A percentile compares a stretch with the other conserved stretches of the same genome.
Conservation (phyloP, 2,888 invertebrate species). For the Diarsia dahlii region DNA sequence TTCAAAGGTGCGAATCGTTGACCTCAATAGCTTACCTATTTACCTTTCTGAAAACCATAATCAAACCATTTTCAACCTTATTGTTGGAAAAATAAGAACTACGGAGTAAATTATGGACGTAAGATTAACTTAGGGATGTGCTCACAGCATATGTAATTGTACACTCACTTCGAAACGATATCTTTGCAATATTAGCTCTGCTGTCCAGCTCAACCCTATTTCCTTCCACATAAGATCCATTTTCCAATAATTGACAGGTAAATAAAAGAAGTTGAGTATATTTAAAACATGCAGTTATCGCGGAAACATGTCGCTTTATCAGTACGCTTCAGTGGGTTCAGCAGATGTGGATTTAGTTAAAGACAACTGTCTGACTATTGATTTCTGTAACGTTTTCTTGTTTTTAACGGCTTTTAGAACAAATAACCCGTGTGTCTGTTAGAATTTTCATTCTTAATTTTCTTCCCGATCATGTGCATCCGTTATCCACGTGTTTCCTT, state of each 20-base stretch:
- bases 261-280: slow-evolving; percentile 22
- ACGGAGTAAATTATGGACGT: neutral
- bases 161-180: slow-evolving; percentile 60
- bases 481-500: too few relatives aligned
- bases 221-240: accelerated
- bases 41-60: slow-evolving; percentile 12
- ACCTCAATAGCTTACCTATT: slow-evolving; percentile 76
- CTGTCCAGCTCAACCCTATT: slow-evolving; percentile 15
- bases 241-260: slow-evolving; percentile 20
- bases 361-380: slow-evolving; percentile 54
- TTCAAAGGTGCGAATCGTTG: slow-evolving; percentile 87
- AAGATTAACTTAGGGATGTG: slow-evolving; percentile 37
- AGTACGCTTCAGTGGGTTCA: slow-evolving; percentile 59
- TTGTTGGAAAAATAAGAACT: accelerated
- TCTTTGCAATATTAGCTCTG: slow-evolving; percentile 53
- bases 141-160: slow-evolving; percentile 63
- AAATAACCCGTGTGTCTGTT: neutral
- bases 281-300: slow-evolving; percentile 65
- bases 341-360: slow-evolving; percentile 66
- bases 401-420: slow-evolving; percentile 25
- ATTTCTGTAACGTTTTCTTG: slow-evolving; percentile 36
- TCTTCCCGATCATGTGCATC: too few relatives aligned
- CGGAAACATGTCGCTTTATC: slow-evolving; percentile 65
- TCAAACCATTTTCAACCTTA: slow-evolving; percentile 52
- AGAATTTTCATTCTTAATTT: too few relatives aligned